Evolutionary conservation across 2,113 vertebrate genomes (phyloP).

Genomic region (Dolichotis patagonum): DNA sequence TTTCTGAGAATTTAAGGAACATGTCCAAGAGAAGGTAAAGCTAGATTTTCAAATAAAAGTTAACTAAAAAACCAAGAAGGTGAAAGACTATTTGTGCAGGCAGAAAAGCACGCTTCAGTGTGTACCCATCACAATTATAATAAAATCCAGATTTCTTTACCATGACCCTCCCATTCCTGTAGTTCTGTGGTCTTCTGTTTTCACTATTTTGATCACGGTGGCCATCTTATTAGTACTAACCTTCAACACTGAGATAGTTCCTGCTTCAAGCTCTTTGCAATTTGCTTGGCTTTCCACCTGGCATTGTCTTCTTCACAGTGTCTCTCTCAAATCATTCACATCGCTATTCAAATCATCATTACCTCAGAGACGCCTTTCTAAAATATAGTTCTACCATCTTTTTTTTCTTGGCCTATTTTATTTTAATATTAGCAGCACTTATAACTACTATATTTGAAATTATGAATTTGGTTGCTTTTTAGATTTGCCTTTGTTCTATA

Average conservation of each 20-base stretch:
- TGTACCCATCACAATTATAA: background rate
- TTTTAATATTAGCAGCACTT: background rate
- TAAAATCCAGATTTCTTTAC: background rate
- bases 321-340: background rate
- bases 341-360: background rate
- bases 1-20: background rate
- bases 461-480: conserved; percentile 10
- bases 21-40: background rate
- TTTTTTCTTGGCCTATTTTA: background rate
- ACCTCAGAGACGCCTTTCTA: background rate
- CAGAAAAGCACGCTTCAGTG: background rate
- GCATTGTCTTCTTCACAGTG: background rate
- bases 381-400: background rate
- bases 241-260: background rate
- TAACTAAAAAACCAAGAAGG: background rate
- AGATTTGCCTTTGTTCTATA: background rate
- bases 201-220: background rate
- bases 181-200: conserved; percentile 8
- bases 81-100: background rate
- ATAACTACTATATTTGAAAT: background rate
- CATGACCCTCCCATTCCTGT: background rate
- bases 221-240: background rate
- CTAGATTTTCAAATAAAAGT: conserved; percentile 17
- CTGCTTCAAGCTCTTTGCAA: background rate
- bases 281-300: background rate